phyloP scores from a whole-genome alignment of 2,888 invertebrate species.

The Drosophila monieri region DNA sequence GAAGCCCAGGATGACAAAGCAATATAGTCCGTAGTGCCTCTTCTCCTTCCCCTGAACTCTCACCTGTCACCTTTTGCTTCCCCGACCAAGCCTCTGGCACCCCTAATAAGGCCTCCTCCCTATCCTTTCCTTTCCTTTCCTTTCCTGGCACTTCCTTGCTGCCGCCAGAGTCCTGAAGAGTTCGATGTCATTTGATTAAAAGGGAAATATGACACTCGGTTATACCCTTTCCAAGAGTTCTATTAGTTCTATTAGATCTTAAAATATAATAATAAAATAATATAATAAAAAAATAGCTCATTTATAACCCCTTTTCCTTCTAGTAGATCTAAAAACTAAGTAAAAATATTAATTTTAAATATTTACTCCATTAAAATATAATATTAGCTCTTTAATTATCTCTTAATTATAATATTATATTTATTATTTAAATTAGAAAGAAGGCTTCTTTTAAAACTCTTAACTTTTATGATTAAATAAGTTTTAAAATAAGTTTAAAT shows the following conservation, averaged over 20 bases:
- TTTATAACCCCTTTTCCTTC: no score
- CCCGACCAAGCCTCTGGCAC: not conserved
- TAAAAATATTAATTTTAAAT: no score
- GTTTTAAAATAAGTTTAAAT: no score
- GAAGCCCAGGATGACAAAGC: slow-evolving; percentile 2
- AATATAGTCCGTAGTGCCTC: not conserved
- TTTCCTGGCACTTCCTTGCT: not conserved
- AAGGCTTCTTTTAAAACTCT: no score
- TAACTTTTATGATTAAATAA: no score
- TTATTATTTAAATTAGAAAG: no score
- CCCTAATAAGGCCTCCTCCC: not conserved
- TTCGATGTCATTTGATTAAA: slow-evolving; percentile 23
- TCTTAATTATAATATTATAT: no score
- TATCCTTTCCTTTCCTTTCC: not conserved
- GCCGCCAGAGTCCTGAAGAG: not conserved
- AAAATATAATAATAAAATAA: no score
- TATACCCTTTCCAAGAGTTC: not conserved
- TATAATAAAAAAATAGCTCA: no score
- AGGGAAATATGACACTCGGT: not conserved
- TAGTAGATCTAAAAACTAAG: no score
- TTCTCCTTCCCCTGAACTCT: not conserved
- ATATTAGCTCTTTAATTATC: no score
- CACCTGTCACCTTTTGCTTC: not conserved
- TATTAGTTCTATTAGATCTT: not conserved
- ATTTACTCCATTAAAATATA: no score